A percentile compares a stretch with the other conserved stretches of the same genome.
Evolutionary conservation across 2,113 vertebrate genomes (phyloP).

Genomic region (Turnix velox): DNA sequence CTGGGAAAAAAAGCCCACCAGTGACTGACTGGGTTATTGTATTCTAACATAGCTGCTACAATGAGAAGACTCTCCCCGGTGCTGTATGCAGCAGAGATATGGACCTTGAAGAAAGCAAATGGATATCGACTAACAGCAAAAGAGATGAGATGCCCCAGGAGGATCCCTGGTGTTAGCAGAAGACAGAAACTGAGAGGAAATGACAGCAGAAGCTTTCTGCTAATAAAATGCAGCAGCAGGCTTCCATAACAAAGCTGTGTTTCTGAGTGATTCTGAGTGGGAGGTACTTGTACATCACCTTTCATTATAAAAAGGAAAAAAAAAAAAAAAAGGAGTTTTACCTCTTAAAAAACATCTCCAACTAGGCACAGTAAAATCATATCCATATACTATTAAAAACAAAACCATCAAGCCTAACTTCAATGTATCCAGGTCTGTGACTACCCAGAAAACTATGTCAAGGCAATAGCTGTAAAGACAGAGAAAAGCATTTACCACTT

Average conservation of each 20-base stretch:
- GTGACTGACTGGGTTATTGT: background rate
- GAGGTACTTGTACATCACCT: background rate
- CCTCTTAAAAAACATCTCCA: background rate
- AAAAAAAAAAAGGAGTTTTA: background rate
- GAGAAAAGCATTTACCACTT: background rate
- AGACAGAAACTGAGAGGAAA: constrained; percentile 51
- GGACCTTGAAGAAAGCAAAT: constrained; percentile 61
- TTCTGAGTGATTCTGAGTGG: background rate
- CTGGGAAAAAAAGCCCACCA: background rate
- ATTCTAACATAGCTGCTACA: background rate
- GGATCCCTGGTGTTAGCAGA: constrained; percentile 11
- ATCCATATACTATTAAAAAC: background rate
- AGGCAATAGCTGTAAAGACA: background rate
- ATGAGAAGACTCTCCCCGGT: background rate
- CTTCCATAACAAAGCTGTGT: background rate
- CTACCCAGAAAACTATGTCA: background rate
- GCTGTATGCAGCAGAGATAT: background rate
- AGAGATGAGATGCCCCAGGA: constrained; percentile 5
- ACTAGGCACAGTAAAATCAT: background rate
- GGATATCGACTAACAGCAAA: constrained; percentile 13
- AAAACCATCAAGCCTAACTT: background rate
- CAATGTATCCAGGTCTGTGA: background rate
- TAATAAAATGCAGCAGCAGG: constrained; percentile 20
- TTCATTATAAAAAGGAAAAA: background rate
- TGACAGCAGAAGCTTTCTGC: constrained; percentile 5